Evolutionary conservation across 2,113 vertebrate genomes (phyloP).

Genomic region (Proteles cristata): DNA sequence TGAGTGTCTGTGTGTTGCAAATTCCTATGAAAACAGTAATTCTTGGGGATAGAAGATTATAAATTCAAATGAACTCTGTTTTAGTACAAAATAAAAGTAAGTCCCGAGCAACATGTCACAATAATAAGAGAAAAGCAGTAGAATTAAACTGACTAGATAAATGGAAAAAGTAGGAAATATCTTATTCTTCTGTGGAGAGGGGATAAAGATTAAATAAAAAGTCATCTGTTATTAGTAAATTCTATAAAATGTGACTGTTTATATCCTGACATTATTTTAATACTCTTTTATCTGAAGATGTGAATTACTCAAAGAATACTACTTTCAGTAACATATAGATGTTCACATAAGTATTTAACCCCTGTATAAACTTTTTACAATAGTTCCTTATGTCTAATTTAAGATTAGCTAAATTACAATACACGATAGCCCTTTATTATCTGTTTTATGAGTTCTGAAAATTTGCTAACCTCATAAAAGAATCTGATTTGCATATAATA

Average conservation of each 20-base stretch:
- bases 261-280: neutral
- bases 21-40: neutral
- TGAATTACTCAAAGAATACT: neutral
- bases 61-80: conserved; percentile 44
- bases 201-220: conserved; percentile 24
- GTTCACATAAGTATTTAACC: neutral
- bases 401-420: neutral
- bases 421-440: neutral
- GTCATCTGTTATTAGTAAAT: neutral
- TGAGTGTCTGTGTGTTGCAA: neutral
- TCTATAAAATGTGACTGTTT: conserved; percentile 13
- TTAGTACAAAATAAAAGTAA: conserved; percentile 34
- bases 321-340: neutral
- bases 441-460: neutral
- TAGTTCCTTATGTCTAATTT: neutral
- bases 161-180: neutral
- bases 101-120: neutral
- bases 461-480: neutral
- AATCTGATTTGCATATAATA: neutral
- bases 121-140: neutral
- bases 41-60: neutral
- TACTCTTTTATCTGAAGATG: neutral
- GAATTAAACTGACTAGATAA: conserved; percentile 26
- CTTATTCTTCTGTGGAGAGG: neutral
- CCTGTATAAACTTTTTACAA: neutral